Evolutionary conservation across 1,140 invertebrate genomes (phyloP).

Genomic region (Procambarus clarkii): DNA sequence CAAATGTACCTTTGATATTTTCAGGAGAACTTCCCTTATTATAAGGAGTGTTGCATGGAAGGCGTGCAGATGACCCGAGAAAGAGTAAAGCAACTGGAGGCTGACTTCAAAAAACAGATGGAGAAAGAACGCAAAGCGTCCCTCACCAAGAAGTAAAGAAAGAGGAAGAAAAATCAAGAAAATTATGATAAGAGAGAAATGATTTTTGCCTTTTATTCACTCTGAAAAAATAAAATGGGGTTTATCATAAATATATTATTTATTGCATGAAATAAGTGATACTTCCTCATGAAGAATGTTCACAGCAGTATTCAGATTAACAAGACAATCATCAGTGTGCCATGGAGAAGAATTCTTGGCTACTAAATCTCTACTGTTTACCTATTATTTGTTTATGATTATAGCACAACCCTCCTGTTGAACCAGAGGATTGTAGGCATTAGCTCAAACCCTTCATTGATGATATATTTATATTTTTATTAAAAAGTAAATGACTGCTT

Average conservation of each 20-base stretch:
- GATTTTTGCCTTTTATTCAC: background rate
- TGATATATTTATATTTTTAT: background rate
- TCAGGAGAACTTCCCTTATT: conserved; percentile 74
- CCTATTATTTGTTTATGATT: background rate
- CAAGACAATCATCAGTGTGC: too few relatives aligned
- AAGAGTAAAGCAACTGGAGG: conserved; percentile 68
- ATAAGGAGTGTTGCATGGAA: conserved; percentile 74
- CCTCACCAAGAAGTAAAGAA: conserved; percentile 23
- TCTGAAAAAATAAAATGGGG: background rate
- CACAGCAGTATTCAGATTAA: background rate
- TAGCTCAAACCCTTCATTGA: background rate
- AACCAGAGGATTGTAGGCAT: background rate
- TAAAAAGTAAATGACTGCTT: background rate
- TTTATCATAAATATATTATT: background rate
- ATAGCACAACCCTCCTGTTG: background rate
- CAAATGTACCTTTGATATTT: background rate
- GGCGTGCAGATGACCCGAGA: conserved; percentile 73
- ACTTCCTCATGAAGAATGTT: background rate
- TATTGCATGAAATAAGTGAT: background rate
- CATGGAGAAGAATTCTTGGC: too few relatives aligned
- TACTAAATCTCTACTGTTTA: too few relatives aligned
- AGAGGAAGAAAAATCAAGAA: background rate
- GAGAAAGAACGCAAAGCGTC: conserved; percentile 68
- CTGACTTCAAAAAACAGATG: conserved; percentile 63
- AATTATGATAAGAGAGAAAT: background rate